phyloP scores from a whole-genome alignment of 1,140 invertebrate species.

The Harlomillsia oculata region DNA sequence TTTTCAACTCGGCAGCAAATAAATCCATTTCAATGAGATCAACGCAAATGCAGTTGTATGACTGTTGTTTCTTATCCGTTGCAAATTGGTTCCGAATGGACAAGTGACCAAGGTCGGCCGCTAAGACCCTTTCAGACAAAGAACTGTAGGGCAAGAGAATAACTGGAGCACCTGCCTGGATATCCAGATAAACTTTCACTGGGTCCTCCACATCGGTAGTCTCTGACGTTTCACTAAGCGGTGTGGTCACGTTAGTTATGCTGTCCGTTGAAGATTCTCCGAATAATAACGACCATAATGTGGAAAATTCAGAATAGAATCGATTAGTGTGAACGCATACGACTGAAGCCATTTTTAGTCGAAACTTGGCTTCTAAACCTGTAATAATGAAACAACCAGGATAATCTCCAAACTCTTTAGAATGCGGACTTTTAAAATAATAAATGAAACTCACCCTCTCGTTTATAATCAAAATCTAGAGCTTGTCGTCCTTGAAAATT shows the following conservation, averaged over 20 bases:
- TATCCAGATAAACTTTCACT: slow-evolving; percentile 53
- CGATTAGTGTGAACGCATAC: slow-evolving; percentile 90
- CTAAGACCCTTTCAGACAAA: slow-evolving; percentile 63
- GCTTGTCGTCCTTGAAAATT: slow-evolving; percentile 70
- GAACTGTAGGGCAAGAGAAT: slow-evolving; percentile 78
- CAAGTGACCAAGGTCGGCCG: slow-evolving; percentile 71
- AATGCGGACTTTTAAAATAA: not conserved
- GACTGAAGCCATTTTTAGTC: slow-evolving; percentile 72
- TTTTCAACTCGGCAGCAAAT: slow-evolving; percentile 52
- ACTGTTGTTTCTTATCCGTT: not conserved
- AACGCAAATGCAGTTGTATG: slow-evolving; percentile 43
- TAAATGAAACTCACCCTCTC: slow-evolving; percentile 17
- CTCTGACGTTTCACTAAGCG: not conserved
- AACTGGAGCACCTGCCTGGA: slow-evolving; percentile 66
- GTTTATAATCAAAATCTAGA: slow-evolving; percentile 56
- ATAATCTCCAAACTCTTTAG: not conserved
- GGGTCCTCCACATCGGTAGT: slow-evolving; percentile 5
- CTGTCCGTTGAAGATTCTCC: not conserved
- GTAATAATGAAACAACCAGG: no score
- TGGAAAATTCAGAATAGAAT: slow-evolving; percentile 75
- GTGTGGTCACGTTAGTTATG: not conserved
- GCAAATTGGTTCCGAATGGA: slow-evolving; percentile 63
- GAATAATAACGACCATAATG: slow-evolving; percentile 35
- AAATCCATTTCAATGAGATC: slow-evolving; percentile 73
- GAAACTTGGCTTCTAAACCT: slow-evolving; percentile 67